Conservation (phyloP, 2,888 invertebrate species). For the Miltochrista miniata region DNA sequence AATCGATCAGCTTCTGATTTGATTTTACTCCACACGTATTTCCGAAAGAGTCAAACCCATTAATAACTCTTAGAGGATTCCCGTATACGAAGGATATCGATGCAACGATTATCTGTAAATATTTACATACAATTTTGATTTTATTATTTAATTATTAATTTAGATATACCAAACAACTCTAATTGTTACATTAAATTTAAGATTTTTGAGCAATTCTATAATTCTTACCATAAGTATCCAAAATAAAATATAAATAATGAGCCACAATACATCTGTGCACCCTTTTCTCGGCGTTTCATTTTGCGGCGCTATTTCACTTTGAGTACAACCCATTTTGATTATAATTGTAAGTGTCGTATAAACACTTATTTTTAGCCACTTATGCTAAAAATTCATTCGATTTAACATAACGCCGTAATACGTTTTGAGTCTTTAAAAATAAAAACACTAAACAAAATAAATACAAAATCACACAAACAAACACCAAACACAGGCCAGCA, state of each 20-base stretch:
- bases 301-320: slow-evolving; percentile 86
- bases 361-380: neutral
- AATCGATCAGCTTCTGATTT: slow-evolving; percentile 89
- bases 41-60: slow-evolving; percentile 97
- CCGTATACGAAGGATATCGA: slow-evolving; percentile 95
- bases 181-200: too few relatives aligned
- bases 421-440: too few relatives aligned
- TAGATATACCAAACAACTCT: too few relatives aligned
- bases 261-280: slow-evolving; percentile 93
- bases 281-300: slow-evolving; percentile 85
- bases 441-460: too few relatives aligned
- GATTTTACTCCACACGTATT: slow-evolving; percentile 95
- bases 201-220: too few relatives aligned
- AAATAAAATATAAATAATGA: slow-evolving; percentile 90
- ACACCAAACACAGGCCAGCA: too few relatives aligned
- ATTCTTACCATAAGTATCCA: slow-evolving; percentile 91
- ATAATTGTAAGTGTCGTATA: neutral
- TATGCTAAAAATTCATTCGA: too few relatives aligned
- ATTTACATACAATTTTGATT: neutral
- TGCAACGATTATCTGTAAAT: slow-evolving; percentile 87
- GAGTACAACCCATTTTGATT: slow-evolving; percentile 85
- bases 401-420: too few relatives aligned
- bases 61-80: slow-evolving; percentile 92
- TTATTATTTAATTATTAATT: too few relatives aligned
- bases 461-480: too few relatives aligned